Base-by-base conservation (phyloP, 1,140 invertebrate genomes). In the Medauroidea extradentata region DNA sequence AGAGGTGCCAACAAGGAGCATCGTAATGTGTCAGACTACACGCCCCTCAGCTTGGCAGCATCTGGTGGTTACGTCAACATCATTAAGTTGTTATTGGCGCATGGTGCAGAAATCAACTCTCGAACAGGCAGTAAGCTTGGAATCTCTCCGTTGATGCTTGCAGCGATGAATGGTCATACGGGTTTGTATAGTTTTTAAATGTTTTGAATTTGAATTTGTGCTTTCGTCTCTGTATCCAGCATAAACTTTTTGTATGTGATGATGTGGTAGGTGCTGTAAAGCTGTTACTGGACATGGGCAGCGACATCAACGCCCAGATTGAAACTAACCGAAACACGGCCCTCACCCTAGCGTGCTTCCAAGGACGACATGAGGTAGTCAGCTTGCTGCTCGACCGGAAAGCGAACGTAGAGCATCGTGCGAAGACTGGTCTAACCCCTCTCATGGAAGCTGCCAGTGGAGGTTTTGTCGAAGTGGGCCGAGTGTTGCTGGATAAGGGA, bases 251-350 rank as follows among this genome's bases (percentile, higher is more conserved):
- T n/a, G n/a, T n/a, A n/a, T n/a, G n/a, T n/a, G 2, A 7, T 14
- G 14, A 16, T 18, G 57, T 73, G 71, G n/a, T 50, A 77, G 87
- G 89, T 54, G 90, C 91, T 50, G 91, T 93, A 13, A 88, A 90
- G 69, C 78, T 99, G 49, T 79, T 99, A 16, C 78, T 99, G 50
- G 96, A 99, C 73, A 96, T 94, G 87, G 96, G 96, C 54, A 96
- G 94, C 72, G 98, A 99, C 75, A 99, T 99, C 61, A 99, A 99
- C 82, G 96, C 97, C 53, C 94, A 99, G 81, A 99, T 99, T 67
- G 98, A 99, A 78, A 99, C 98, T 2, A 99, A 99, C 76, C 81
- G 96, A 43, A 99, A 99, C 75, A 99, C 98, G 13, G 98, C 98
- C 4, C 79, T 99, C 51, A 99, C 98, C 9, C 81, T 99, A 41